Conservation (phyloP, 2,888 invertebrate species). For the Helleia helle region DNA sequence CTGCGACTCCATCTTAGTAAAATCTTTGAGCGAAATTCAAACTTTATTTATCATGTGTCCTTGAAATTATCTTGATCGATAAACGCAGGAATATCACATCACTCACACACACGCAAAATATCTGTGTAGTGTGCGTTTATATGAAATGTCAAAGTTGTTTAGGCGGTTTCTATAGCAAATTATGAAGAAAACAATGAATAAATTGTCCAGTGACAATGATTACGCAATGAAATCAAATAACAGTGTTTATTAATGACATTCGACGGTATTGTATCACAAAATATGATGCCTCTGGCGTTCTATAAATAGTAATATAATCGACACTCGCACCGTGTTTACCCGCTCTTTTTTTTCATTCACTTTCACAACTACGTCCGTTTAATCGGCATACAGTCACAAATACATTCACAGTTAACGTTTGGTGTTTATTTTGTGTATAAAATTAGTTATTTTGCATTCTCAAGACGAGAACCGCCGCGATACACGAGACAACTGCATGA, state of each 20-base stretch:
- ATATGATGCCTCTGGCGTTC: slow-evolving; percentile 44
- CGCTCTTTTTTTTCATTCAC: slow-evolving; percentile 53
- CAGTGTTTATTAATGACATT: too few species aligned
- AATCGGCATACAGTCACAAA: slow-evolving; percentile 32
- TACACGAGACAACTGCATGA: slow-evolving; percentile 50
- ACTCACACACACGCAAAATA: slow-evolving; percentile 56
- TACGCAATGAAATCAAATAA: slow-evolving; percentile 14
- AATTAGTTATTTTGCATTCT: slow-evolving; percentile 34
- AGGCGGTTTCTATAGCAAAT: slow-evolving; percentile 33
- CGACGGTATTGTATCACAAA: slow-evolving; percentile 28
- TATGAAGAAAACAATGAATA: background rate
- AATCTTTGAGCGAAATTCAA: too few species aligned
- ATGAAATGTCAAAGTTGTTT: slow-evolving; percentile 69
- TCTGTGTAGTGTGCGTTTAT: slow-evolving; percentile 35
- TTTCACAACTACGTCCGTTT: slow-evolving; percentile 29
- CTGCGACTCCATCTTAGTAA: slow-evolving; percentile 40
- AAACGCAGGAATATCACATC: slow-evolving; percentile 65
- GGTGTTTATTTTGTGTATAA: slow-evolving; percentile 29
- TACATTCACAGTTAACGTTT: slow-evolving; percentile 30
- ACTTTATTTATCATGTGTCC: slow-evolving; percentile 31
- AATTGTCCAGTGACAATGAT: slow-evolving; percentile 20
- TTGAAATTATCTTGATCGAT: slow-evolving; percentile 68
- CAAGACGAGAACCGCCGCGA: slow-evolving; percentile 46
- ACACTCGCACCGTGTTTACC: slow-evolving; percentile 59
- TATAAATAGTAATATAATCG: slow-evolving; percentile 60